Base-by-base conservation (phyloP, 1,140 invertebrate genomes). In the Macrobrachium rosenbergii region DNA sequence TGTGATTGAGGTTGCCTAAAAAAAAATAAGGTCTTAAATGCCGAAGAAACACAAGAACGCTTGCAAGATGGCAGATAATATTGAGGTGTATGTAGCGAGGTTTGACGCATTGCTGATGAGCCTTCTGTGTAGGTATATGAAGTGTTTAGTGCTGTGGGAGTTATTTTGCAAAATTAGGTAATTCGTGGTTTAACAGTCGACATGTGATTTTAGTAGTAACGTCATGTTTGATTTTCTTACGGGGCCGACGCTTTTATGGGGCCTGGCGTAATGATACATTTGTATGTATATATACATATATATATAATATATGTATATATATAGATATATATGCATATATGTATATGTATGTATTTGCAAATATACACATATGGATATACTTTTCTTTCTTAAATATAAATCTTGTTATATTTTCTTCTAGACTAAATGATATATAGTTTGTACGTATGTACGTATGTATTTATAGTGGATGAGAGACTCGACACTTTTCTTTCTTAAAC, bases 251-350 rank as follows among this genome's bases (percentile, higher is more conserved):
- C 10, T 72, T 6, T 37, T 11, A 23, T 72, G 67, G 67, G 37
- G 11, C 21, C 21, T 72, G n/a, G 67, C 37, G 21, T n/a, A 37
- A 37, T 12, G 28, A 1, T 37, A n/a, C n/a, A n/a, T n/a, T n/a
- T n/a, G 45, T 52, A 52, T 73, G 10, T 73, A 73, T 73, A 73
- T 73, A 73, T 23, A 73, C 21, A 73, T 73, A 73, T 73, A 73
- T 73, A 28, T 73, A 73, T 73, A n/a, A 73, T 73, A 73, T 73
- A 73, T 73, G 19, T 28, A 73, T 28, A 73, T 73, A 73, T 73
- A 28, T 73, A 73, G 8, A 73, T 73, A 73, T 73, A 73, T 73
- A 73, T 73, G 28, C 28, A 73, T 73, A 73, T 73, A 73, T 73
- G 28, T 19, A 73, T 73, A 73, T 73, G 28, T 73, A 73, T 73